Evolutionary conservation across 2,797 vertebrate genomes (phyloP), one percentile per base, ranked within the genome.

Genomic region (Merluccius polli): DNA sequence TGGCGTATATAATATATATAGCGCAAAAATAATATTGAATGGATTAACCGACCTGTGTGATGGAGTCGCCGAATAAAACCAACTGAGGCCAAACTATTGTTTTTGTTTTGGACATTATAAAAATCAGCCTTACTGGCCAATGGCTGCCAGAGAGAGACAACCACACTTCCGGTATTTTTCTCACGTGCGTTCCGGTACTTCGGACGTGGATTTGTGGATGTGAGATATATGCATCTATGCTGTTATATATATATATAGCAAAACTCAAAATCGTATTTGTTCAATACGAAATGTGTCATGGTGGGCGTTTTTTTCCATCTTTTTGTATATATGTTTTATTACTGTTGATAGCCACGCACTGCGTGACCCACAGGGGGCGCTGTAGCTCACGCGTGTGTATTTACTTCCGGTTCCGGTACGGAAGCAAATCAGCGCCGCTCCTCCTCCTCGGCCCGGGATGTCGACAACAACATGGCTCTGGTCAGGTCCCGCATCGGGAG

Each of bases 61-160:
- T 98, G 30, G 98, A 98, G 87, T 98, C 97, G 3, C 97, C 98
- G 77, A 98, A 96, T 65, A 98, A 94, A 48, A 98, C 11, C 29
- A 99, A 82, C 73, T 94, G 93, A 0, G 97, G 96, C 95, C 95
- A 97, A 15, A 75, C 38, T 2, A 94, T 29, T 24, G 80, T 75
- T 80, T 87, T 92, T 0, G 88, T 35, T 9, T 86, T 89, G 15
- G 92, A 93, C 93, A 95, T 95, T 2, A 1, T 59, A 48, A 71
- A 1, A 7, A 0, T 11, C 24, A 0, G 9, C n/a, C 21, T 29
- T 24, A 24, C 63, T 24, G 11, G 10, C 29, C 2, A 9, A 9
- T 6, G 2, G 0, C 21, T 12, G 52, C 13, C 16, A 30, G 18
- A 2, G 11, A 7, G 21, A 38, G 6, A 35, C 35, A 48, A 27